Evolutionary conservation across 2,113 vertebrate species (phyloP).

Genomic region (Leucoraja erinaceus): DNA sequence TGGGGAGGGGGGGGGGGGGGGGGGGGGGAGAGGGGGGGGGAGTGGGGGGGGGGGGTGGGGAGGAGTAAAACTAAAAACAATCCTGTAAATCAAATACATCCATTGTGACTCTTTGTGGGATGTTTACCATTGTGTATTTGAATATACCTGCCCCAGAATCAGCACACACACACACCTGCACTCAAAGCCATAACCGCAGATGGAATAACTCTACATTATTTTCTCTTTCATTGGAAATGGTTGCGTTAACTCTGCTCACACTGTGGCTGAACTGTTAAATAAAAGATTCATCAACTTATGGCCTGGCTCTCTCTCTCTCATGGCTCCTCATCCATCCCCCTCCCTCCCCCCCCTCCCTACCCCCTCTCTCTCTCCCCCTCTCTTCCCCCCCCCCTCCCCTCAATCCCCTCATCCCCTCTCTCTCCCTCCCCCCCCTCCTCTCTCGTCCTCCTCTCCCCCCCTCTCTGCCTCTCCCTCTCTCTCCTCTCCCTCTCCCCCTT

Average conservation of each 20-base stretch:
- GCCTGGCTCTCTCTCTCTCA: background rate
- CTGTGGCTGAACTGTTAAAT: slow-evolving; percentile 28
- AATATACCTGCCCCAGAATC: background rate
- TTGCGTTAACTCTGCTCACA: slow-evolving; percentile 21
- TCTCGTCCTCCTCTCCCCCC: no score
- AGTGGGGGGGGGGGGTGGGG: no score
- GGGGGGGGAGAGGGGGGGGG: no score
- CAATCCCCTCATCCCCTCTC: no score
- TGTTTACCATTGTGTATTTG: background rate
- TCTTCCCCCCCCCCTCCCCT: no score
- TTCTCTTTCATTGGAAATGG: background rate
- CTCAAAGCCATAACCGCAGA: background rate
- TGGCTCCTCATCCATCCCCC: background rate
- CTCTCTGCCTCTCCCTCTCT: no score
- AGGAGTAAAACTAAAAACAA: background rate
- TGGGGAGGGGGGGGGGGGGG: no score
- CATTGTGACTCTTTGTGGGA: slow-evolving; percentile 25
- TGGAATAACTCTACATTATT: slow-evolving; percentile 21
- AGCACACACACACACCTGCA: background rate
- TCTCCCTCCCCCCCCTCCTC: no score
- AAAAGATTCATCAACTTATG: background rate
- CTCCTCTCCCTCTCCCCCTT: no score
- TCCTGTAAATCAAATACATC: background rate
- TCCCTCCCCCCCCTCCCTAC: no score
- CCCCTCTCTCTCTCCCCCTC: no score